Evolutionary conservation across 1,140 invertebrate genomes (phyloP).

Genomic region (Mamestra configurata): DNA sequence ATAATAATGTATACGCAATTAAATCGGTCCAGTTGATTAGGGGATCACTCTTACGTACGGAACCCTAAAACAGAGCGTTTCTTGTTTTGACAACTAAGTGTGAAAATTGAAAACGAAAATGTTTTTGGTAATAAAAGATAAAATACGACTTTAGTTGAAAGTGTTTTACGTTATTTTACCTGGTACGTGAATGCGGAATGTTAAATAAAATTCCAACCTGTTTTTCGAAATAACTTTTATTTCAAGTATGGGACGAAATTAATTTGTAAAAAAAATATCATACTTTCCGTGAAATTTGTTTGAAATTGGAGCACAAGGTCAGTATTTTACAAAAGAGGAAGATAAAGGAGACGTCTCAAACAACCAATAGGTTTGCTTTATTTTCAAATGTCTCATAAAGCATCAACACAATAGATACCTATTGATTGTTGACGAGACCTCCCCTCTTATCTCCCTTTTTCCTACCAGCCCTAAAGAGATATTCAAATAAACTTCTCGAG

Average conservation of each 20-base stretch:
- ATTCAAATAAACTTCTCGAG: not conserved
- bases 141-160: slow-evolving; percentile 20
- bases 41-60: too few species aligned
- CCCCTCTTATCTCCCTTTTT: too few species aligned
- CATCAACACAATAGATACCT: not conserved
- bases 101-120: not conserved
- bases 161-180: not conserved
- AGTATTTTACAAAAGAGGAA: not conserved
- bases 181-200: not conserved
- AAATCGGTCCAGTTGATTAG: too few species aligned
- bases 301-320: too few species aligned
- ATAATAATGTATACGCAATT: too few species aligned
- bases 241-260: too few species aligned
- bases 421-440: not conserved
- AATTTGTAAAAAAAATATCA: too few species aligned
- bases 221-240: not conserved
- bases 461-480: too few species aligned
- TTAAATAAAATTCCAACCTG: not conserved
- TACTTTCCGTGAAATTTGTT: too few species aligned
- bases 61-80: slow-evolving; percentile 1
- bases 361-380: not conserved
- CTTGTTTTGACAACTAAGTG: slow-evolving; percentile 6
- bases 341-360: not conserved
- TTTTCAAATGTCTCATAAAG: not conserved
- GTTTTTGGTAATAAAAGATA: slow-evolving; percentile 17